A percentile compares a stretch with the other conserved stretches of the same genome.
Evolutionary conservation across 2,888 invertebrate species (phyloP).

Genomic region (Harpagoxenus sublaevis): DNA sequence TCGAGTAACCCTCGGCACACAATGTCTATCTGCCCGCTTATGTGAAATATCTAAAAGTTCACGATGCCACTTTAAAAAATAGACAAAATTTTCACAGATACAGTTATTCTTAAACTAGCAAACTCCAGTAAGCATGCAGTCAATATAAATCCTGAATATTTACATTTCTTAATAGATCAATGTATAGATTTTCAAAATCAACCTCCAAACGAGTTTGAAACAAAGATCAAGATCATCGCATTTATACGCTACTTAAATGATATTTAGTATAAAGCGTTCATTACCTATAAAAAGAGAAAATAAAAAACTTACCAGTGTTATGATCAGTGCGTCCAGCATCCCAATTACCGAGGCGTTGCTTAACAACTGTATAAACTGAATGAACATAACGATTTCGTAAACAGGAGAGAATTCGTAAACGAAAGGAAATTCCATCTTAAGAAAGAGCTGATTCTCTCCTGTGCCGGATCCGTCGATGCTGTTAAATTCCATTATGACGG

Average conservation of each 20-base stretch:
- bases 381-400: conserved; percentile 52
- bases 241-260: too few relatives aligned
- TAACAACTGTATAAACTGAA: conserved; percentile 54
- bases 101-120: background rate
- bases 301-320: conserved; percentile 53
- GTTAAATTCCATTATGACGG: conserved; percentile 25
- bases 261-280: background rate
- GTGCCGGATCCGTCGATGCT: background rate
- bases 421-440: conserved; percentile 58
- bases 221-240: too few relatives aligned
- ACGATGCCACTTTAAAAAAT: background rate
- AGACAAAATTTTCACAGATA: background rate
- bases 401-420: conserved; percentile 53
- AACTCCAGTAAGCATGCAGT: background rate
- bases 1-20: conserved; percentile 29
- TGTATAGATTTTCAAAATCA: too few relatives aligned
- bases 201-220: too few relatives aligned
- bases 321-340: conserved; percentile 58
- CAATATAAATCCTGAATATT: background rate
- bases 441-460: conserved; percentile 47
- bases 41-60: conserved; percentile 41
- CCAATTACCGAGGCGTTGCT: conserved; percentile 53
- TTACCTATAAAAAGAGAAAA: background rate
- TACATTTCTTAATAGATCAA: too few relatives aligned
- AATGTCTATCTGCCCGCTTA: conserved; percentile 52